These are phyloP conservation scores for Poecilia wingei DNA, from an alignment of 2,797 vertebrate genomes.

Conservation along the genomic window DNA sequence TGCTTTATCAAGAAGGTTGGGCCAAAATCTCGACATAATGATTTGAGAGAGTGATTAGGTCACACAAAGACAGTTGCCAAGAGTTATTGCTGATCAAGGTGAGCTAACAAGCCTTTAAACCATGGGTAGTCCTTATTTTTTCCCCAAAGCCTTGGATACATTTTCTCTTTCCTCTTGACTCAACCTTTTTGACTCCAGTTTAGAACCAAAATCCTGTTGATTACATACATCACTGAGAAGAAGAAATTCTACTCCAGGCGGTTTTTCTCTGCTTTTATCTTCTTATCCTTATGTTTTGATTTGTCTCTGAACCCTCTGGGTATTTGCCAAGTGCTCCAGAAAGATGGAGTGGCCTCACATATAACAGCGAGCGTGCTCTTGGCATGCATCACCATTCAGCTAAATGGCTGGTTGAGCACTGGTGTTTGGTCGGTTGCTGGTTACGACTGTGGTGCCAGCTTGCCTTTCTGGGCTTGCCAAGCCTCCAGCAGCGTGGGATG, in stretches of 20 bases:
- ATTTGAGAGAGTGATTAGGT: neutral
- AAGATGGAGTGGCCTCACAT: constrained; percentile 45
- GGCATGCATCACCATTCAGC: constrained; percentile 49
- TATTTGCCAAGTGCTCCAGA: constrained; percentile 41
- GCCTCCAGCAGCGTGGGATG: constrained; percentile 48
- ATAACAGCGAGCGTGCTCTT: constrained; percentile 41
- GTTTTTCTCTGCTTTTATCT: constrained; percentile 50
- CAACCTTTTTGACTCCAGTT: constrained; percentile 7
- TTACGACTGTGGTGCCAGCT: constrained; percentile 12
- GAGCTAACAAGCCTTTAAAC: too few species aligned
- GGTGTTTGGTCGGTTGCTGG: constrained; percentile 11
- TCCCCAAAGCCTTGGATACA: neutral
- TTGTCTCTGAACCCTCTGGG: constrained; percentile 46
- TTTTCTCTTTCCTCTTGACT: constrained; percentile 17
- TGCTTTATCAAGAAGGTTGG: neutral
- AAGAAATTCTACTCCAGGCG: constrained; percentile 32
- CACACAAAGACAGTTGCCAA: neutral
- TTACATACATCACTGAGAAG: constrained; percentile 36
- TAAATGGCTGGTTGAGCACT: constrained; percentile 16
- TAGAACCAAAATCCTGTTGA: constrained; percentile 23
- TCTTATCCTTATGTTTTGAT: constrained; percentile 56
- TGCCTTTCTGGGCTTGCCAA: constrained; percentile 44
- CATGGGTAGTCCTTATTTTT: neutral
- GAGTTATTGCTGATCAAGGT: neutral
- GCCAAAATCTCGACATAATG: neutral